Evolutionary conservation across 2,888 invertebrate genomes (phyloP).

Genomic region (Anorthoa munda): DNA sequence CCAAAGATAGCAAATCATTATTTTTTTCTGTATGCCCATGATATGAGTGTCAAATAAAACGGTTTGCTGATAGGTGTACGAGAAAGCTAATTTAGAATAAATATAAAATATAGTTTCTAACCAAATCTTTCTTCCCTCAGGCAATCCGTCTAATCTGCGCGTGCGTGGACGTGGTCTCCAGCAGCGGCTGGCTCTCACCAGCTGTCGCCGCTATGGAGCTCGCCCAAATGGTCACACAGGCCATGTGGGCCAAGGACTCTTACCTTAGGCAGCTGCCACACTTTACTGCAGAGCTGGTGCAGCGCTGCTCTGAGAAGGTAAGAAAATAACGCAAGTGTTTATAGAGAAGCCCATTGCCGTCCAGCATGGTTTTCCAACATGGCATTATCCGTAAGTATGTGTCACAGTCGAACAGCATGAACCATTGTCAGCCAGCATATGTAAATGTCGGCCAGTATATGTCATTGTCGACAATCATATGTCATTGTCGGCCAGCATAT

Average conservation of each 20-base stretch:
- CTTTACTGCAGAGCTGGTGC: constrained; percentile 96
- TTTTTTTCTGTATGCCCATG: too few relatives aligned
- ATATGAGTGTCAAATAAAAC: too few relatives aligned
- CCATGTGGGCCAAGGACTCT: constrained; percentile 99
- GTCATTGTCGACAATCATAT: background rate
- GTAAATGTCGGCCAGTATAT: background rate
- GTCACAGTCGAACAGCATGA: background rate
- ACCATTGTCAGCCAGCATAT: background rate
- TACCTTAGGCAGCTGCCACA: constrained; percentile 99
- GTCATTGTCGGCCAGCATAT: background rate
- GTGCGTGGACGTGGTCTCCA: constrained; percentile 97
- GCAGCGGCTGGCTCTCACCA: constrained; percentile 99
- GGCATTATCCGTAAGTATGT: background rate
- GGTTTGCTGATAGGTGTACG: too few relatives aligned
- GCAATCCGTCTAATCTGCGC: constrained; percentile 97
- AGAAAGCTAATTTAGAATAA: too few relatives aligned
- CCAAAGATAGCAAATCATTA: too few relatives aligned
- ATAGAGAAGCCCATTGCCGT: too few relatives aligned
- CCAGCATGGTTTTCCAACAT: background rate
- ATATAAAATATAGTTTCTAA: too few relatives aligned
- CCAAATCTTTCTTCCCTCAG: constrained; percentile 77
- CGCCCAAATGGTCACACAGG: constrained; percentile 99
- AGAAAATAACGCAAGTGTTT: background rate
- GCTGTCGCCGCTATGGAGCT: constrained; percentile 99
- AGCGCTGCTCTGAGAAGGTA: constrained; percentile 97